Evolutionary conservation across 2,888 invertebrate species (phyloP).

Genomic region (Gymnocheta viridis): DNA sequence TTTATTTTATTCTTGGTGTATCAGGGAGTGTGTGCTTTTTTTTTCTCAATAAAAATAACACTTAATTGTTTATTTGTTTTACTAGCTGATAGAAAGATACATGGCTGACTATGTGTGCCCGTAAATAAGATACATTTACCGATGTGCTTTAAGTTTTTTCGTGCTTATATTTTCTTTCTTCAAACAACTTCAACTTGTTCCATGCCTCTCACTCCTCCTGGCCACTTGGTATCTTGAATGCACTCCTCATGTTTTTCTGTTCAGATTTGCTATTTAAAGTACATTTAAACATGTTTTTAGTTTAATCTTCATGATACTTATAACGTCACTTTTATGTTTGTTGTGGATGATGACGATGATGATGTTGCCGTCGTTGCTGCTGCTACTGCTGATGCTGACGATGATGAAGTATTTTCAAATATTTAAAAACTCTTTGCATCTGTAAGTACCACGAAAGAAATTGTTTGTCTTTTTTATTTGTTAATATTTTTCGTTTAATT

Average conservation of each 20-base stretch:
- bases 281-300: conserved; percentile 62
- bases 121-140: not conserved
- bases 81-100: conserved; percentile 15
- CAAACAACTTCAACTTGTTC: conserved; percentile 38
- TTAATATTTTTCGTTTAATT: conserved; percentile 62
- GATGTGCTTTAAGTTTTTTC: not conserved
- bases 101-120: conserved; percentile 2
- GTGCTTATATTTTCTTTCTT: not conserved
- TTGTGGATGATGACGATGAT: conserved; percentile 23
- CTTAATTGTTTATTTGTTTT: conserved; percentile 62
- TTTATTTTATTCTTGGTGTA: conserved; percentile 10
- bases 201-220: conserved; percentile 1
- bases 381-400: conserved; percentile 22
- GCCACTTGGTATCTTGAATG: not conserved
- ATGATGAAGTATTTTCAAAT: conserved; percentile 40
- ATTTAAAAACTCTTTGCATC: conserved; percentile 34
- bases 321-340: conserved; percentile 53
- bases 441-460: conserved; percentile 41
- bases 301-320: conserved; percentile 67
- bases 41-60: conserved; percentile 38
- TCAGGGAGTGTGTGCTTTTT: conserved; percentile 1
- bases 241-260: conserved; percentile 7
- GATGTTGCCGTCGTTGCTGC: conserved; percentile 1
- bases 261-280: conserved; percentile 55
- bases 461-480: conserved; percentile 51